Conservation (phyloP, 2,888 invertebrate species). For the Caenorhabditis parvicauda region DNA sequence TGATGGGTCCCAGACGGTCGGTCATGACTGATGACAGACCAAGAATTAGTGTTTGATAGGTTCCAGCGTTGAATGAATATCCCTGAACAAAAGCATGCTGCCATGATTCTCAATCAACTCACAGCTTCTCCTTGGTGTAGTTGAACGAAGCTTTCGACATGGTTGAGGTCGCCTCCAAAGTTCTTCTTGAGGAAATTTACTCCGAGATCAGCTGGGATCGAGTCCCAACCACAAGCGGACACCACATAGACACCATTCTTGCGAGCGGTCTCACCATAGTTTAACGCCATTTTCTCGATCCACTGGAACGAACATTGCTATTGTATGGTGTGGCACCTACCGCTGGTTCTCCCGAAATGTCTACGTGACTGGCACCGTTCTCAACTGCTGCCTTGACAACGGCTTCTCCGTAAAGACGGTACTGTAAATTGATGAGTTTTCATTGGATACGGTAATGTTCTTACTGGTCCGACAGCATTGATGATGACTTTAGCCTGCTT, state of each 20-base stretch:
- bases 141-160: conserved; percentile 60
- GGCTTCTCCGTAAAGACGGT: conserved; percentile 79
- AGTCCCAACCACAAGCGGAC: conserved; percentile 73
- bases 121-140: conserved; percentile 55
- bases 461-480: conserved; percentile 86
- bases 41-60: conserved; percentile 84
- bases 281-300: conserved; percentile 80
- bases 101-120: not conserved
- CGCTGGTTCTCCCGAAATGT: conserved; percentile 87
- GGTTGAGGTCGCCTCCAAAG: conserved; percentile 70
- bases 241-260: conserved; percentile 75
- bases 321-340: conserved; percentile 16
- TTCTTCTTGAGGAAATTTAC: conserved; percentile 76
- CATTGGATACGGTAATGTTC: conserved; percentile 16
- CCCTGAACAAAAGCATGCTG: conserved; percentile 62
- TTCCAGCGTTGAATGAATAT: conserved; percentile 76
- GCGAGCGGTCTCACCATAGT: conserved; percentile 72
- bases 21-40: conserved; percentile 67
- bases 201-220: conserved; percentile 82
- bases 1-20: conserved; percentile 50
- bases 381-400: conserved; percentile 85
- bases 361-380: conserved; percentile 80
- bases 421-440: conserved; percentile 60
- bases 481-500: conserved; percentile 76
- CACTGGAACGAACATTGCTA: conserved; percentile 67